These are phyloP conservation scores for Pterophyllum scalare DNA, from an alignment of 2,113 vertebrate genomes.

Conservation along the genomic window DNA sequence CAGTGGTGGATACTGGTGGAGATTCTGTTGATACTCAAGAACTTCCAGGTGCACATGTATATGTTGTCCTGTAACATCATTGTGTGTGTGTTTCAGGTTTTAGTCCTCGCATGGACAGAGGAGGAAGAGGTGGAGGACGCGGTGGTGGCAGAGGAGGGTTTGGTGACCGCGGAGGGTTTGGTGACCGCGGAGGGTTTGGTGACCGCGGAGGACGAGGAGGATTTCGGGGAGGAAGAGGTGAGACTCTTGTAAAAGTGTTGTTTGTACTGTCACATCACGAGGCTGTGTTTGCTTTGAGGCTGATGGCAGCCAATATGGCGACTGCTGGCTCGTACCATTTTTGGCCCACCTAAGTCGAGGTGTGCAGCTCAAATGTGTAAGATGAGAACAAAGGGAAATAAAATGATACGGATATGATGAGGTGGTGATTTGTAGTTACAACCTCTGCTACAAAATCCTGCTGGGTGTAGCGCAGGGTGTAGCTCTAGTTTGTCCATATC, in stretches of 20 bases:
- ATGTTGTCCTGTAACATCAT: too few species aligned
- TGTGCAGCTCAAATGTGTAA: too few species aligned
- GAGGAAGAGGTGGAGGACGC: slow-evolving; percentile 53
- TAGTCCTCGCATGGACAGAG: slow-evolving; percentile 65
- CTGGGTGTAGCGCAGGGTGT: background rate
- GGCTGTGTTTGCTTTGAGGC: too few species aligned
- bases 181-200: too few species aligned
- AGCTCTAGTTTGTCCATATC: background rate
- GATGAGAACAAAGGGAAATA: too few species aligned
- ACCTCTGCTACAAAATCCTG: too few species aligned
- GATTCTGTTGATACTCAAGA: too few species aligned
- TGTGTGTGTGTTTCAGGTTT: slow-evolving; percentile 49
- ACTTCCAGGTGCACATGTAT: too few species aligned
- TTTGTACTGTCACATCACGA: rapidly evolving
- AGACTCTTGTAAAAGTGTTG: background rate
- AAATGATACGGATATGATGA: background rate
- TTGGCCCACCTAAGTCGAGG: too few species aligned
- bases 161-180: slow-evolving; percentile 27
- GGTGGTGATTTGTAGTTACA: background rate
- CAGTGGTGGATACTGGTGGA: too few species aligned
- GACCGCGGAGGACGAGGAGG: slow-evolving; percentile 66
- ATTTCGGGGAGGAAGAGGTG: slow-evolving; percentile 81
- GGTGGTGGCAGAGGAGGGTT: slow-evolving; percentile 62
- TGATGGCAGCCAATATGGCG: too few species aligned
- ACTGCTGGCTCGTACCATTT: too few species aligned